Evolutionary conservation across 1,140 invertebrate species (phyloP).

Genomic region (Drosophila albomicans): DNA sequence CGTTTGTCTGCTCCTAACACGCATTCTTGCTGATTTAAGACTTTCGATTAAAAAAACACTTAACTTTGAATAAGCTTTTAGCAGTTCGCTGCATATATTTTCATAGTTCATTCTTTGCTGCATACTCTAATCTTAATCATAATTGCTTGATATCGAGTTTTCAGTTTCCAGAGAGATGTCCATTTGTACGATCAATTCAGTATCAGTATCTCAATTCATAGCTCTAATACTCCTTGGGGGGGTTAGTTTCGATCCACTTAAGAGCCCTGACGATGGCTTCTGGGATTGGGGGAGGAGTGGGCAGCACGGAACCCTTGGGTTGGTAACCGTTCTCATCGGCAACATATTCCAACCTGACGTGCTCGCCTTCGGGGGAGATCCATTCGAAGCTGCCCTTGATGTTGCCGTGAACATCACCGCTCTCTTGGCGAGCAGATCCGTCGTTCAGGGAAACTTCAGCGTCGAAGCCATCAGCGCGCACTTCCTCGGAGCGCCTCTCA

Average conservation of each 20-base stretch:
- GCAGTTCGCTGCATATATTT: too few relatives aligned
- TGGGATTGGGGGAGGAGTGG: conserved; percentile 89
- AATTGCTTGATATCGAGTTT: not conserved
- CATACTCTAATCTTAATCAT: not conserved
- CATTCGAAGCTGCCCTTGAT: conserved; percentile 18
- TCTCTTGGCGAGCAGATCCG: not conserved
- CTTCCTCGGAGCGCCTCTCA: not conserved
- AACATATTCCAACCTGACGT: not conserved
- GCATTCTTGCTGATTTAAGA: not conserved
- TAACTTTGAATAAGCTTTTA: too few relatives aligned
- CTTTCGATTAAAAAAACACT: too few relatives aligned
- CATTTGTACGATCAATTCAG: not conserved
- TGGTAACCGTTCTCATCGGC: conserved; percentile 40
- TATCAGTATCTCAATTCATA: too few relatives aligned
- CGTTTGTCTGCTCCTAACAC: not conserved
- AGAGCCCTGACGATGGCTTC: conserved; percentile 87
- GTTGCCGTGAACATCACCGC: conserved; percentile 17
- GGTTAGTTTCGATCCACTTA: conserved; percentile 81
- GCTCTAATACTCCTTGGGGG: not conserved
- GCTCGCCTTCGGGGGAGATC: conserved; percentile 30
- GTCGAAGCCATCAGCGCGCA: conserved; percentile 4
- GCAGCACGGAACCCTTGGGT: conserved; percentile 43
- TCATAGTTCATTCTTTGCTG: not conserved
- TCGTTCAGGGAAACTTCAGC: not conserved
- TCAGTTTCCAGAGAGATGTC: not conserved